Base-by-base conservation (phyloP, 2,888 invertebrate genomes). In the Timema podura region DNA sequence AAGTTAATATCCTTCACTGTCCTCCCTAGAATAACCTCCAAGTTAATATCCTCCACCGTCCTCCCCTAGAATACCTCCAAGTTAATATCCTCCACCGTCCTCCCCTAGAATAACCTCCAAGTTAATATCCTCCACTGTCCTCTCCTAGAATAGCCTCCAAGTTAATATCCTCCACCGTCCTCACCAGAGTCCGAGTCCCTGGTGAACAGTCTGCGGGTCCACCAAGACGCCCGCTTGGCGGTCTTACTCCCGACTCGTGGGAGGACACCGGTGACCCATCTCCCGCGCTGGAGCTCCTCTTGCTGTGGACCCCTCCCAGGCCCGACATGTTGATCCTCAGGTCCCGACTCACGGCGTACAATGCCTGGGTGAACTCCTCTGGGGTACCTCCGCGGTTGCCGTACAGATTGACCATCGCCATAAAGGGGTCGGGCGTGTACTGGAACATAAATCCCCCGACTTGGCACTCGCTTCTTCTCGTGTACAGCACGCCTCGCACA, bases 341-440 rank as follows among this genome's bases (percentile, higher is more conserved):
- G 45, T 75, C 73, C 64, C 77, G 66, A 66, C 76, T 74, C 5
- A 75, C 77, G 5, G 74, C 73, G 69, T 78, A 77, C 30, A 79
- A 65, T n/a, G 76, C 75, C 61, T 78, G 76, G 0, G 78, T 75
- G 70, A 79, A 78, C 70, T 79, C 78, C 57, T 78, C 77, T 5
- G 78, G 76, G 8, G 78, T 76, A 5, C 79, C 79, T 10, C 77
- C 77, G 49, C 79, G 72, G 13, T 72, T 57, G 57, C 76, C 74
- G 65, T 77, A 79, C 49, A 75, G 59, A 13, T 74, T 74, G 68
- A 78, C 73, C 71, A 78, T 77, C 13, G 75, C 72, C 30, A 74
- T 61, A 64, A 79, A 77, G 2, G 78, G 79, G 59, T 78, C 77
- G 2, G 73, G 64, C 8, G 76, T 73, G 57, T 73, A 70, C 74